A percentile compares a stretch with the other conserved stretches of the same genome.
phyloP scores from a whole-genome alignment of 2,888 invertebrate genomes.

The Chrysolina haemoptera region DNA sequence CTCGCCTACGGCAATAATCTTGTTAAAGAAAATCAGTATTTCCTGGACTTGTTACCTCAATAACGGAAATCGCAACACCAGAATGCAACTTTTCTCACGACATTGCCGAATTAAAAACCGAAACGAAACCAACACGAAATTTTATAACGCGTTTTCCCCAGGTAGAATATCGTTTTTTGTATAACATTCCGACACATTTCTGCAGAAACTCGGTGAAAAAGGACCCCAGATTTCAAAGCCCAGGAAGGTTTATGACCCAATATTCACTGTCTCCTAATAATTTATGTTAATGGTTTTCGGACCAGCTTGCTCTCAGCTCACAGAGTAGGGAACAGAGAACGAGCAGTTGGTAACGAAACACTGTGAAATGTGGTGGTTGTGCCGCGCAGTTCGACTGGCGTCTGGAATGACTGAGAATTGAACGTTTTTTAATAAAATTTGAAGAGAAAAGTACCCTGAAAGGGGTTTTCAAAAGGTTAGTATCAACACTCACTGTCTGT shows the following conservation, averaged over 20 bases:
- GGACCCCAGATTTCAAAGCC: slow-evolving; percentile 55
- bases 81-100: not conserved
- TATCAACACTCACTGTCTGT: not conserved
- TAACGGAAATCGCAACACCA: not conserved
- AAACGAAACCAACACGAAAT: slow-evolving; percentile 44
- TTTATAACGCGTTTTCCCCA: slow-evolving; percentile 14
- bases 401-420: slow-evolving; percentile 17
- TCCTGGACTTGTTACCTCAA: too few relatives aligned
- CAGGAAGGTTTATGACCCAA: slow-evolving; percentile 70
- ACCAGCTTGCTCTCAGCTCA: slow-evolving; percentile 57
- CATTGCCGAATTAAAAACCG: not conserved
- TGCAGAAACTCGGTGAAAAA: slow-evolving; percentile 43
- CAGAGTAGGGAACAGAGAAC: slow-evolving; percentile 63
- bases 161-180: slow-evolving; percentile 32
- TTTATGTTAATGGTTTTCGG: slow-evolving; percentile 72
- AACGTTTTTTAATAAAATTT: not conserved
- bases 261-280: slow-evolving; percentile 77
- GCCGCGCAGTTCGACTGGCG: slow-evolving; percentile 21
- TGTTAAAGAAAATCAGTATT: too few relatives aligned
- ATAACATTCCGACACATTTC: slow-evolving; percentile 47
- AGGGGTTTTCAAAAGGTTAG: not conserved
- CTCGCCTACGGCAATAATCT: too few relatives aligned
- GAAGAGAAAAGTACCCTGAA: not conserved
- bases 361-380: slow-evolving; percentile 65
- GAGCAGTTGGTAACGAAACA: slow-evolving; percentile 68